phyloP scores from a whole-genome alignment of 2,797 vertebrate genomes.

The Protonibea diacanthus region DNA sequence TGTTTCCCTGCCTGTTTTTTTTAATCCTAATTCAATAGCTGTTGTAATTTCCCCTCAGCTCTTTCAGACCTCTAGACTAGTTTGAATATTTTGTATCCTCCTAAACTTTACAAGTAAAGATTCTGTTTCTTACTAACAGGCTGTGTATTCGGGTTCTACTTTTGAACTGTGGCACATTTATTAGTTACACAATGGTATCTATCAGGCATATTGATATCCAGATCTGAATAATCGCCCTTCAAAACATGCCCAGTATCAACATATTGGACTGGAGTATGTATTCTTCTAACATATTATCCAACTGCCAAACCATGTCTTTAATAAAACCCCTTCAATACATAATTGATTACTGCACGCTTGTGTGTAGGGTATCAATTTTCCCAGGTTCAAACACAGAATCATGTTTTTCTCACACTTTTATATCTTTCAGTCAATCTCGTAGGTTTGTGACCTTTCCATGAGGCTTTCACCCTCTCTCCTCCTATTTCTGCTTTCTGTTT shows the following conservation, averaged over 20 bases:
- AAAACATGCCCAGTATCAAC: not conserved
- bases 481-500: not conserved
- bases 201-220: not conserved
- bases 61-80: too few relatives aligned
- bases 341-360: constrained; percentile 17
- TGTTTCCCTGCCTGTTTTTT: too few relatives aligned
- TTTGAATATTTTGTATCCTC: too few relatives aligned
- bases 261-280: not conserved
- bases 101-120: too few relatives aligned
- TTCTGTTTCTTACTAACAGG: too few relatives aligned
- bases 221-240: too few relatives aligned
- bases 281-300: not conserved
- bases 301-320: not conserved
- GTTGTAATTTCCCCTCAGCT: too few relatives aligned
- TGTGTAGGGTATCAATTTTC: constrained; percentile 27
- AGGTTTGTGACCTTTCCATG: constrained; percentile 6
- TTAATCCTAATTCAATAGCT: too few relatives aligned
- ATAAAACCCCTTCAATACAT: not conserved
- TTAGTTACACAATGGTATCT: not conserved
- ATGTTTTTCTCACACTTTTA: constrained; percentile 42
- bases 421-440: constrained; percentile 19
- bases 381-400: constrained; percentile 27
- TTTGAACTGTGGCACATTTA: too few relatives aligned
- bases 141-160: too few relatives aligned
- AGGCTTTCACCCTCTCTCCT: not conserved